These are phyloP conservation scores for Nibea albiflora DNA, from an alignment of 2,113 vertebrate species.

Conservation along the genomic window DNA sequence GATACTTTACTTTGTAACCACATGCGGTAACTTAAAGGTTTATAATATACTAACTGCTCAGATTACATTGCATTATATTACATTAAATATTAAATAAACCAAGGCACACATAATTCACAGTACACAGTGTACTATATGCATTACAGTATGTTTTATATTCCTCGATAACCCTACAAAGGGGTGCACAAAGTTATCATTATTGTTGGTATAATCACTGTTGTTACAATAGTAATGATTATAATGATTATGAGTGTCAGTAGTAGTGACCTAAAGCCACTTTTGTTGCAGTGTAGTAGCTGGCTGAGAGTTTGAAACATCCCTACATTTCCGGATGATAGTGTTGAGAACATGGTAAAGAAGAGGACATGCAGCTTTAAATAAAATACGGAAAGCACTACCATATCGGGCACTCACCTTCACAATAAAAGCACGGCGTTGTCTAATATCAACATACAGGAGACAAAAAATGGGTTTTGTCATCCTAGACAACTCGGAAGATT, in stretches of 20 bases:
- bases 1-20: neutral
- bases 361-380: slow-evolving; percentile 76
- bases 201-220: neutral
- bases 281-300: slow-evolving; percentile 36
- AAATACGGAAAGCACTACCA: slow-evolving; percentile 81
- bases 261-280: slow-evolving; percentile 42
- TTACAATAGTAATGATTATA: neutral
- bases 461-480: fast-evolving
- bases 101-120: neutral
- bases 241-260: neutral
- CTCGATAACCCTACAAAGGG: no score
- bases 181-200: neutral
- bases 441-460: neutral
- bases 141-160: neutral
- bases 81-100: neutral
- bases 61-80: neutral
- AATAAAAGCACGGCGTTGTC: slow-evolving; percentile 46
- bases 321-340: slow-evolving; percentile 80
- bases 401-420: slow-evolving; percentile 79
- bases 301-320: slow-evolving; percentile 55
- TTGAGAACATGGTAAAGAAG: slow-evolving; percentile 49
- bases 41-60: neutral
- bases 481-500: neutral
- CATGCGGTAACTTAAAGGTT: neutral
- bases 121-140: neutral